A percentile compares a stretch with the other conserved stretches of the same genome.
Evolutionary conservation across 2,888 invertebrate species (phyloP).

Genomic region (Cerastoderma edule): DNA sequence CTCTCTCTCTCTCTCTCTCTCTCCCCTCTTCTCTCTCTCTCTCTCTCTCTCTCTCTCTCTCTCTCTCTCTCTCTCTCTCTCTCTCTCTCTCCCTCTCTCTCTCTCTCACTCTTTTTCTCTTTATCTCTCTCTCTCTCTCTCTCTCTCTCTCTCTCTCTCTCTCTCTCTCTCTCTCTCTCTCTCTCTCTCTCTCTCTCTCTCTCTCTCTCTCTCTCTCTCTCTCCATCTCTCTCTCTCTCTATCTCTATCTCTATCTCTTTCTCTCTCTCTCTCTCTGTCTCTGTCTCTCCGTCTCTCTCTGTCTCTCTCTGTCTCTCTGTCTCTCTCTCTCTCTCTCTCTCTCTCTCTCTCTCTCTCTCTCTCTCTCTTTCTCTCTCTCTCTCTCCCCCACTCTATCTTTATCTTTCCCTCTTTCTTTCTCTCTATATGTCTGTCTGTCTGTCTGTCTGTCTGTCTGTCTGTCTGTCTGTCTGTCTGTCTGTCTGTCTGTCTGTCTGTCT

Average conservation of each 20-base stretch:
- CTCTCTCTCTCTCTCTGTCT: neutral
- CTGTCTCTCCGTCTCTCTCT: neutral
- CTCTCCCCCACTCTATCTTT: too few relatives aligned
- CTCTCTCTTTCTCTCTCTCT: neutral
- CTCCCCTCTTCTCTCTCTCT: neutral
- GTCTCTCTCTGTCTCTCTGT: neutral
- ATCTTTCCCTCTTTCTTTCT: too few relatives aligned
- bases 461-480: constrained; percentile 1
- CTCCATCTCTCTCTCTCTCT: too few relatives aligned
- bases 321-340: neutral
- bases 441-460: constrained; percentile 5
- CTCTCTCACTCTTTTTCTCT: too few relatives aligned
- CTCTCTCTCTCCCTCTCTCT: neutral
- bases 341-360: neutral
- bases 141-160: neutral
- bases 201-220: neutral
- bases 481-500: neutral
- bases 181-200: neutral
- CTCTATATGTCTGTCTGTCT: too few relatives aligned
- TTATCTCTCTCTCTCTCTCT: neutral
- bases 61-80: neutral
- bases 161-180: neutral
- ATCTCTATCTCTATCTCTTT: too few relatives aligned
- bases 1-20: too few relatives aligned
- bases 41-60: constrained; percentile 1